These are phyloP conservation scores for Pollenia griseotomentosa DNA, from an alignment of 2,888 invertebrate genomes.

Conservation along the genomic window DNA sequence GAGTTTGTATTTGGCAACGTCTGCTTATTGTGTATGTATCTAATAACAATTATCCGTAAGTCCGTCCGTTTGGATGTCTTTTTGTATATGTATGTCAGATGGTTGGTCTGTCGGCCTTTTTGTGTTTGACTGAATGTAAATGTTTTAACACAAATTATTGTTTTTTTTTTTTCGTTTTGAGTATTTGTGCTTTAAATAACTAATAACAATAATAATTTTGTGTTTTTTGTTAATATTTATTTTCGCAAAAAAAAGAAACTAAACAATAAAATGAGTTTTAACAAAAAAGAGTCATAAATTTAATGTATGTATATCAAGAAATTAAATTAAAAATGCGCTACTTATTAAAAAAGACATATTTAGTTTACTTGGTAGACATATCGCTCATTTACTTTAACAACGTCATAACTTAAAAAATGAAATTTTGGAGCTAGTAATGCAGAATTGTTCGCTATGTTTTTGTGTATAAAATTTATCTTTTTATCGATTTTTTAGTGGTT, in stretches of 20 bases:
- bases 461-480: no score
- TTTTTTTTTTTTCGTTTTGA: neutral
- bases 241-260: neutral
- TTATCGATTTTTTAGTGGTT: no score
- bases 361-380: neutral
- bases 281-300: slow-evolving; percentile 47
- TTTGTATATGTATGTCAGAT: neutral
- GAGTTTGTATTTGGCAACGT: slow-evolving; percentile 58
- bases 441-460: no score
- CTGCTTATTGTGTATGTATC: slow-evolving; percentile 53
- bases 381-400: no score
- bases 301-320: slow-evolving; percentile 18
- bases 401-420: no score
- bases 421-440: no score
- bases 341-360: neutral
- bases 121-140: slow-evolving; percentile 38
- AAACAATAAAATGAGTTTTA: slow-evolving; percentile 50
- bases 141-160: slow-evolving; percentile 30
- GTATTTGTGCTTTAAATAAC: slow-evolving; percentile 25
- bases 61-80: neutral
- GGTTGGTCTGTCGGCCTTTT: neutral
- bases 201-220: slow-evolving; percentile 32
- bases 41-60: slow-evolving; percentile 22
- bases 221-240: slow-evolving; percentile 2
- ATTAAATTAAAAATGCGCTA: slow-evolving; percentile 10